Evolutionary conservation across 2,113 vertebrate genomes (phyloP).

Genomic region (Cricetomys ansorgei): DNA sequence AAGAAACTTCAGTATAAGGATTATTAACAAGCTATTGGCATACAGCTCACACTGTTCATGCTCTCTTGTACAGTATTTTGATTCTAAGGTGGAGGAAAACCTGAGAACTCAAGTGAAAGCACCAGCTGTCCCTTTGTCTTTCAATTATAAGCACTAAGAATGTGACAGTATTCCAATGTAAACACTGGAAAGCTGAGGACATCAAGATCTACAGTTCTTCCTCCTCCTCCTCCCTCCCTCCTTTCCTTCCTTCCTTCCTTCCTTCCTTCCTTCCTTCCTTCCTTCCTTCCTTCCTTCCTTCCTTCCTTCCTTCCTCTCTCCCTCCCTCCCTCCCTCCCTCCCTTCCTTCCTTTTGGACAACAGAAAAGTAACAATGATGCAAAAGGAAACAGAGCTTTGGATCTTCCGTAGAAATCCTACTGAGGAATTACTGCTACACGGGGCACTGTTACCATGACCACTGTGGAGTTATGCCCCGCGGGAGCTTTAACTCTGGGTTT

Average conservation of each 20-base stretch:
- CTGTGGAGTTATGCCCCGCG: neutral
- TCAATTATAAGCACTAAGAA: neutral
- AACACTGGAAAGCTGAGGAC: neutral
- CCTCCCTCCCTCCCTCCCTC: too few species aligned
- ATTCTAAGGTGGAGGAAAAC: neutral
- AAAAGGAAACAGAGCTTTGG: conserved; percentile 21
- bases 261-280: too few species aligned
- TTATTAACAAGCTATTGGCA: conserved; percentile 7
- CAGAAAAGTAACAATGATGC: neutral
- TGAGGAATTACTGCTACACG: neutral
- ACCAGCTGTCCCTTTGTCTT: neutral
- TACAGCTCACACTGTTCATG: neutral
- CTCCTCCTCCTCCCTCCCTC: too few species aligned
- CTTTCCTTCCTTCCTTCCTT: too few species aligned
- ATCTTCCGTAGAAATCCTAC: conserved; percentile 49
- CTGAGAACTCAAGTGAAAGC: neutral
- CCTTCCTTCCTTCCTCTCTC: too few species aligned
- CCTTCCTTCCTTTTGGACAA: neutral
- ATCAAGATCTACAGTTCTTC: conserved; percentile 27
- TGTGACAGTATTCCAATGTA: neutral
- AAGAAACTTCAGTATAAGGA: neutral
- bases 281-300: too few species aligned
- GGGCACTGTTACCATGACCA: conserved; percentile 35
- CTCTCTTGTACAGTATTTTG: neutral
- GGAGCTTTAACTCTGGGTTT: conserved; percentile 25